Base-by-base conservation (phyloP, 2,113 vertebrate species). In the Anhinga rufa region DNA sequence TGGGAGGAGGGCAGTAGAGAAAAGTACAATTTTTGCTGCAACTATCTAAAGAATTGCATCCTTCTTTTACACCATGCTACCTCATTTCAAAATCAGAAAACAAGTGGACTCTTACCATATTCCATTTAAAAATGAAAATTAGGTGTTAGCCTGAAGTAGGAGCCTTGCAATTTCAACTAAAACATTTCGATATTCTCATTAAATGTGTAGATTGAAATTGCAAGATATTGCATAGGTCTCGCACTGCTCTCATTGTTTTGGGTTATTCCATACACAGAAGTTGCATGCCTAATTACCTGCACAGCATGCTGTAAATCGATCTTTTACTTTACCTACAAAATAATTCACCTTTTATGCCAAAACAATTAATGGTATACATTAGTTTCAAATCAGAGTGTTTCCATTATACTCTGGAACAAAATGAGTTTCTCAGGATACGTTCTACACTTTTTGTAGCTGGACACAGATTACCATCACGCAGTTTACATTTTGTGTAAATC, bases 261-360 rank as follows among this genome's bases (percentile, higher is more conserved):
- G 68, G 94, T 85, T 92, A 57, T 89, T 87, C 78, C 71, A 40
- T 69, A 52, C 60, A 7, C 81, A 65, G 28, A 42, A 89, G 60
- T 52, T 90, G 71, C 79, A 96, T 85, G 87, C 86, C 86, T 97
- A 82, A 91, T 95, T 95, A 95, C 92, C 83, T 94, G 84, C 83
- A 94, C 87, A 91, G 92, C 78, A 75, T 91, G 94, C 86, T 96
- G 90, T 92, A 96, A 96, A 93, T 92, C 88, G 88, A 97, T 95
- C 94, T 96, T 93, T 74, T 95, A 2, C 96, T 93, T 87, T 88
- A 88, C 86, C 90, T 89, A 70, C 80, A 52, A 86, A 96, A 88
- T 91, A 96, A 94, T 95, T 92, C 86, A 95, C 76, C 83, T 96
- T 88, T 87, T 81, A 71, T 95, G 95, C 83, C 95, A 91, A n/a